Base-by-base conservation (phyloP, 2,888 invertebrate species). In the Scaptomyza parva region DNA sequence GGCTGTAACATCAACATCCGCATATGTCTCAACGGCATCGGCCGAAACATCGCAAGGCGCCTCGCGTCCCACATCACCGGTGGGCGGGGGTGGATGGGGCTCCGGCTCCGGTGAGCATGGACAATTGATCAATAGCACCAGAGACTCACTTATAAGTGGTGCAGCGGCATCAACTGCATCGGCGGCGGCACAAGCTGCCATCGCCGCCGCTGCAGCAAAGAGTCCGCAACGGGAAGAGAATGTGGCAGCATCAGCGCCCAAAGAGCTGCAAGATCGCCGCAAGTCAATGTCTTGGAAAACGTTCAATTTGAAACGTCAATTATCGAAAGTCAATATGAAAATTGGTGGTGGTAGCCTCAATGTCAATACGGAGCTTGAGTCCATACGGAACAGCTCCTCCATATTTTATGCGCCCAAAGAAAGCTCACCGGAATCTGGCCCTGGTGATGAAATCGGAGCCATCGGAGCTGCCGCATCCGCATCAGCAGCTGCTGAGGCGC, bases 261-360 rank as follows among this genome's bases (percentile, higher is more conserved):
- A 92, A 67, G 93, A 93, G 86, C 83, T 91, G 22, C 91, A 92
- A 70, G 90, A 91, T 53, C 92, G 95, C 68, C 93, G 95, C 78
- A 94, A 95, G 84, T 95, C 95, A 30, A 93, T 94, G 74, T 91
- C 93, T 61, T 96, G 96, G 95, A 96, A 95, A 91, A 94, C 94
- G 66, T 96, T 96, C 92, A 96, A 95, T 91, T 93, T 96, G 65
- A 96, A 96, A 91, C 94, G 96, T 81, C 96, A 96, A 92, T 93
- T 96, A 81, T 96, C 96, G 70, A 95, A 94, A 92, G 96, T 96
- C 77, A 95, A 94, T 84, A 94, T 90, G 88, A 90, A 90, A 63
- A 91, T 90, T 67, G 85, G 89, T 20, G 85, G 89, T 20, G 74
- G 81, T 9, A 60, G 70, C 28, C 69, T 83, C 14, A 89, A 85